Base-by-base conservation (phyloP, 1,140 invertebrate genomes). In the Drosophila kepulauana region DNA sequence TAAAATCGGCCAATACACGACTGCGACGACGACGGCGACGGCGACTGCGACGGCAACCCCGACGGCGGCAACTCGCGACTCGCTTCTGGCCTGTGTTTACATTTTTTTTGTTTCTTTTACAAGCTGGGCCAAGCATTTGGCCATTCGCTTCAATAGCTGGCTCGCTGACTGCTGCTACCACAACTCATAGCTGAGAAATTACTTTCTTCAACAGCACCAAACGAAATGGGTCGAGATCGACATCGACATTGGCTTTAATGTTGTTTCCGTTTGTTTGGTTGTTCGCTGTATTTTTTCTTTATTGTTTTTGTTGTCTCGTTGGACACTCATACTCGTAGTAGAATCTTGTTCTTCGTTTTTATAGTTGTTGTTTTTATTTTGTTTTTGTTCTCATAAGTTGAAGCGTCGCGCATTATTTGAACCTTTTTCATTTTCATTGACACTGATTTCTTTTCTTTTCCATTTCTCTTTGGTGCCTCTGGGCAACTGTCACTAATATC, bases 341-440 rank as follows among this genome's bases (percentile, higher is more conserved):
- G 38, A 38, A 59, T 62, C 52, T 54, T 41, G 61, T 62, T 72
- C 49, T 30, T 52, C 30, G 30, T 41, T 30, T 51, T 15, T 45
- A 25, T 62, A 51, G 63, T 78, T 52, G 56, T 52, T 67, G 33
- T 49, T 61, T 28, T 13, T 56, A 8, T 63, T 48, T 45, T 45
- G 76, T 62, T 79, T 88, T 74, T 62, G 70, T 84, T 87, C 84
- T 87, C 52, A 30, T 71, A 80, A 74, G 82, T 82, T 86, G 56
- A 67, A 20, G 33, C 61, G n/a, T 45, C 51, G 58, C 62, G 41
- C 75, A 54, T 65, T 66, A 69, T 78, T 67, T 62, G 69, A 79
- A 88, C 51, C 49, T 87, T 87, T 88, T 87, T 87, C 84, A 68
- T 88, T 87, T 87, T 88, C 84, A 88, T 87, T 84, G 74, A 72